A percentile compares a stretch with the other conserved stretches of the same genome.
Evolutionary conservation across 2,113 vertebrate species (phyloP).

Genomic region (Odontophorus gujanensis): DNA sequence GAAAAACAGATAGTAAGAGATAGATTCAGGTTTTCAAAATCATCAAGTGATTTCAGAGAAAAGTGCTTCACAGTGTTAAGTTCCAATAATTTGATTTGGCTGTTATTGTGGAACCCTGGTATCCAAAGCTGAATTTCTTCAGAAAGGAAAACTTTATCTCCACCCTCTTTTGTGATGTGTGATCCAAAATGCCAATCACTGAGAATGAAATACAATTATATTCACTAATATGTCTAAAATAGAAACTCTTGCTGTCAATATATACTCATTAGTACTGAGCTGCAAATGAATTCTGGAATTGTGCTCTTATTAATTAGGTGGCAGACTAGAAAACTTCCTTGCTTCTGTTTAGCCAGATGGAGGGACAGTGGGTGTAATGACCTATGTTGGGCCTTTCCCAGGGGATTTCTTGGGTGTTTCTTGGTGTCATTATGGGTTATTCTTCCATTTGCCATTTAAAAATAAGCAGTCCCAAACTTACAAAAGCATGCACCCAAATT

Average conservation of each 20-base stretch:
- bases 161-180: slow-evolving; percentile 66
- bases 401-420: slow-evolving; percentile 58
- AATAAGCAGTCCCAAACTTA: slow-evolving; percentile 48
- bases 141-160: slow-evolving; percentile 64
- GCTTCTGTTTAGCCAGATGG: slow-evolving; percentile 59
- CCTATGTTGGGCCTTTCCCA: slow-evolving; percentile 39
- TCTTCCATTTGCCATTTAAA: slow-evolving; percentile 61
- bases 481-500: slow-evolving; percentile 52
- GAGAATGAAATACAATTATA: slow-evolving; percentile 71
- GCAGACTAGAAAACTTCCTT: slow-evolving; percentile 59
- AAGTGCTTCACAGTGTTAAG: slow-evolving; percentile 60
- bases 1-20: slow-evolving; percentile 47
- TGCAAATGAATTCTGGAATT: slow-evolving; percentile 77
- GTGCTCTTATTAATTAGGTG: slow-evolving; percentile 78
- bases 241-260: slow-evolving; percentile 74
- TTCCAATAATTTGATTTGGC: slow-evolving; percentile 50
- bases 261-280: slow-evolving; percentile 72
- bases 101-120: slow-evolving; percentile 55
- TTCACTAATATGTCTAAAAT: slow-evolving; percentile 78
- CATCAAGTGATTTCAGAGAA: slow-evolving; percentile 45
- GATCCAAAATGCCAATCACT: slow-evolving; percentile 76
- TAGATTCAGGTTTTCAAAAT: slow-evolving; percentile 55
- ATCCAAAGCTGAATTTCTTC: slow-evolving; percentile 61
- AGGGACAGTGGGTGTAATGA: slow-evolving; percentile 48
- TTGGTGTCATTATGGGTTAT: slow-evolving; percentile 2